phyloP scores from a whole-genome alignment of 2,888 invertebrate species.

The Hydriomena furcata region DNA sequence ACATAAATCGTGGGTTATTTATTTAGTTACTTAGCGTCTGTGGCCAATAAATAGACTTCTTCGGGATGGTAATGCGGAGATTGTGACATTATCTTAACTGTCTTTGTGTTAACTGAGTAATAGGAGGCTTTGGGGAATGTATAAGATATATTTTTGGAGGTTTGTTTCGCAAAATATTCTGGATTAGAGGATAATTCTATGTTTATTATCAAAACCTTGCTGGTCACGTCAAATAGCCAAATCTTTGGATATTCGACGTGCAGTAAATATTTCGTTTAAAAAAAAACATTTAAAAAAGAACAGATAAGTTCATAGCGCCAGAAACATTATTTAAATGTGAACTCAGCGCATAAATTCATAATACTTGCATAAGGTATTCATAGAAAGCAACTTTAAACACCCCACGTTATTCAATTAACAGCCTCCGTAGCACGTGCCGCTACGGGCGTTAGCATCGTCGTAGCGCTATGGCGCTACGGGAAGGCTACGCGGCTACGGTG shows the following conservation, averaged over 20 bases:
- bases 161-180: neutral
- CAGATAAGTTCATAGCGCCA: neutral
- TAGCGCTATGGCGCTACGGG: conserved; percentile 42
- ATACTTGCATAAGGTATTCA: conserved; percentile 7
- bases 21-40: conserved; percentile 42
- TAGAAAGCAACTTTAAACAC: conserved; percentile 52
- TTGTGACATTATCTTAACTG: conserved; percentile 44
- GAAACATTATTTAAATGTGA: conserved; percentile 1
- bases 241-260: neutral
- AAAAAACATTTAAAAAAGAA: neutral
- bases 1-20: conserved; percentile 41
- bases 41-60: conserved; percentile 38
- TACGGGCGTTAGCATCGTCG: too few relatives aligned
- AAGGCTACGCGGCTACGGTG: conserved; percentile 44
- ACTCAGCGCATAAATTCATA: neutral
- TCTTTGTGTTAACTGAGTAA: conserved; percentile 16
- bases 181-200: too few relatives aligned
- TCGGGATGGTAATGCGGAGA: conserved; percentile 51
- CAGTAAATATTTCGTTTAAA: neutral
- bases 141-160: conserved; percentile 10
- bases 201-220: too few relatives aligned
- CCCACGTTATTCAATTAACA: conserved; percentile 59
- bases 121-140: conserved; percentile 6
- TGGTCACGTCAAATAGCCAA: too few relatives aligned
- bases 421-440: conserved; percentile 58